Base-by-base conservation (phyloP, 2,888 invertebrate genomes). In the Temnothorax rugatulus region DNA sequence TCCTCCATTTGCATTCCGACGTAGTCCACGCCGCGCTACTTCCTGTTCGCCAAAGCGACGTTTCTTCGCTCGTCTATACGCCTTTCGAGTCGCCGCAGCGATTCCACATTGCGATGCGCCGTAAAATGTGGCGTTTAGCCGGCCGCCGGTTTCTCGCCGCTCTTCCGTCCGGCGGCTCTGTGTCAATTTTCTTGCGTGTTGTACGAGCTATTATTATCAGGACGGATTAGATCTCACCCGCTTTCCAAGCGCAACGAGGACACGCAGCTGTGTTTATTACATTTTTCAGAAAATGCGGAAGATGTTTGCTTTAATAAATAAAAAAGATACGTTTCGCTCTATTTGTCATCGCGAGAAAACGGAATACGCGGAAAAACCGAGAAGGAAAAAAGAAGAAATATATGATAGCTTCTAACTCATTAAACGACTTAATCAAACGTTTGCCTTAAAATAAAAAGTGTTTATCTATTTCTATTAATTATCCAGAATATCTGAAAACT, bases 1-100 rank as follows among this genome's bases (percentile, higher is more conserved):
- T 84, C 85, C 88, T 89, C 87, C 90, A 93, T 93, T 92, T 92
- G 90, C 92, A 93, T 93, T 93, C 92, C 91, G 86, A 68, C 88
- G 87, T 83, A 90, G 90, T 88, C 84, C 87, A 89, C 85, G 87
- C 87, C 44, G 64, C 34, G n/a, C 68, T 81, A 85, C 90, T 91
- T 92, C 92, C 91, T 91, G 84, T 83, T 84, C 86, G 79, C 61
- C 74, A 68, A 54, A n/a, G 87, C 63, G 34, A 52, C 52, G 63
- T 75, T 63, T 34, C 50, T 52, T 59, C 25, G 2, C 41, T 64
- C 54, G 44, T 87, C 73, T 54, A 61, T 54, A 61, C 76, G 76
- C 63, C 76, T 75, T 81, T 76, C 76, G 77, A 63, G 52, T 61
- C 52, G 18, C 44, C 64, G 63, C 38, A 59, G 73, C 38, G 38